A percentile compares a stretch with the other conserved stretches of the same genome.
phyloP scores from a whole-genome alignment of 2,113 vertebrate species.

The Trichechus manatus region DNA sequence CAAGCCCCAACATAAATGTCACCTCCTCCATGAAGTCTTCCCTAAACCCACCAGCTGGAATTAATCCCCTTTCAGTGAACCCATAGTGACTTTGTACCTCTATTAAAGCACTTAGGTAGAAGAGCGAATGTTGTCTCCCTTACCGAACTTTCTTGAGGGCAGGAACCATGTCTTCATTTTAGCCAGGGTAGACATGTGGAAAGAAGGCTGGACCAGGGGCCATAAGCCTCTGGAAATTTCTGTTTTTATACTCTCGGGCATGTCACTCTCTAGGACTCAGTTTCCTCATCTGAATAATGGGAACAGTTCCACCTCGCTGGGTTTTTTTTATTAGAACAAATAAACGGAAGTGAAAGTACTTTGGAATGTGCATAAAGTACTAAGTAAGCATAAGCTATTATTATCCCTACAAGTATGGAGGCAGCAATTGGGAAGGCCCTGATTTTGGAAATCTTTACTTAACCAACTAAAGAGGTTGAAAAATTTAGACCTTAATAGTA shows the following conservation, averaged over 20 bases:
- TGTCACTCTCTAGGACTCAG: background rate
- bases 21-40: background rate
- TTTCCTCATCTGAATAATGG: conserved; percentile 33
- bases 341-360: background rate
- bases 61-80: conserved; percentile 4
- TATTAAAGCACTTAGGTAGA: conserved; percentile 36
- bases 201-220: background rate
- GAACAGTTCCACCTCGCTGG: background rate
- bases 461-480: background rate
- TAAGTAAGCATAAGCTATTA: conserved; percentile 7
- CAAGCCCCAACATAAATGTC: conserved; percentile 10
- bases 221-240: background rate
- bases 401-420: background rate
- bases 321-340: conserved; percentile 19
- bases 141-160: background rate
- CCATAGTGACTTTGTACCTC: background rate
- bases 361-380: background rate
- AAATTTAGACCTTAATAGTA: background rate
- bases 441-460: conserved; percentile 8
- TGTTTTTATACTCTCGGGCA: background rate
- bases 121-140: background rate
- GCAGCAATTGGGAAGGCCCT: background rate
- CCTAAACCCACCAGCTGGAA: background rate
- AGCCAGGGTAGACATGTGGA: background rate
- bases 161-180: conserved; percentile 11